Percentiles rank a stretch among this genome's conserved stretches.
Conservation (phyloP, 2,888 invertebrate genomes). For the Oxystoma pomonae region DNA sequence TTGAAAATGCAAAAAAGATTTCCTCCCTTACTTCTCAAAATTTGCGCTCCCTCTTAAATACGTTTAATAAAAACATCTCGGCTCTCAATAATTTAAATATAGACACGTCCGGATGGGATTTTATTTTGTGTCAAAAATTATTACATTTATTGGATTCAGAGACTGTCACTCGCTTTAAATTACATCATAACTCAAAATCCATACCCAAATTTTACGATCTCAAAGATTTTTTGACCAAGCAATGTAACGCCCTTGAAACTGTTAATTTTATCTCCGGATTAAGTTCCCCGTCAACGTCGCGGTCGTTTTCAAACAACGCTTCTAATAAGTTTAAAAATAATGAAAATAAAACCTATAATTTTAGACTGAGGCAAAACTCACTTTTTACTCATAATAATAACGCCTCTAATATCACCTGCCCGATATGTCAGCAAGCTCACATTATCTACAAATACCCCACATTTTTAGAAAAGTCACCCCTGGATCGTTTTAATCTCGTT, state of each 20-base stretch:
- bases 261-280: neutral
- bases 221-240: neutral
- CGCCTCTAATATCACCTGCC: neutral
- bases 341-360: neutral
- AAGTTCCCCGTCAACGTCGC: neutral
- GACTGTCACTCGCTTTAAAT: neutral
- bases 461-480: neutral
- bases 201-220: neutral
- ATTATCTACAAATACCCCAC: neutral
- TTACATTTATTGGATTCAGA: neutral
- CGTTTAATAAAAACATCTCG: neutral
- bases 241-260: neutral
- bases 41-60: neutral
- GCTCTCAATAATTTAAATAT: neutral
- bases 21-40: neutral
- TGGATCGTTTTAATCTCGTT: neutral
- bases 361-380: neutral
- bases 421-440: neutral
- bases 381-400: neutral
- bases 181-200: neutral
- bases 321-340: neutral
- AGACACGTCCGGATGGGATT: neutral
- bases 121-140: neutral
- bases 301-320: neutral
- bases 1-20: neutral